A percentile compares a stretch with the other conserved stretches of the same genome.
Conservation (phyloP, 2,113 vertebrate genomes). For the Xenopus laevis region DNA sequence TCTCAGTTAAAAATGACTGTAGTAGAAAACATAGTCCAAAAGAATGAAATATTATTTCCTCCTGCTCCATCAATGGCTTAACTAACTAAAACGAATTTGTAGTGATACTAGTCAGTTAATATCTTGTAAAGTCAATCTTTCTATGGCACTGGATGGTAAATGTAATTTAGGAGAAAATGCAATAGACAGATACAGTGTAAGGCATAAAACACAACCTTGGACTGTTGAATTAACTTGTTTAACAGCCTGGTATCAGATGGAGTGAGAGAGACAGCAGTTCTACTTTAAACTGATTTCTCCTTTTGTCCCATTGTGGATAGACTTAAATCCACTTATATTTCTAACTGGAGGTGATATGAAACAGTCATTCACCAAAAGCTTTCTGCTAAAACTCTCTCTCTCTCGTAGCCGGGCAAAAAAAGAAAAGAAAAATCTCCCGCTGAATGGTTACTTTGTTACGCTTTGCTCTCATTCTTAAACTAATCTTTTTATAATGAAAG, state of each 20-base stretch:
- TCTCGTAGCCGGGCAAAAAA: slow-evolving; percentile 48
- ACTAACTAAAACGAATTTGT: too few species aligned
- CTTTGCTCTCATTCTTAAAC: slow-evolving; percentile 62
- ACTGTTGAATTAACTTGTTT: neutral
- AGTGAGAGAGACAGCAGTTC: neutral
- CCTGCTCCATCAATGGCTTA: too few species aligned
- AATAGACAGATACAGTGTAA: neutral
- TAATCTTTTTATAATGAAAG: slow-evolving; percentile 90
- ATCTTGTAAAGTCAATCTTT: neutral
- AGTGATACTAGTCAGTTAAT: too few species aligned
- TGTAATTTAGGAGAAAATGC: neutral
- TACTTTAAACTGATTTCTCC: slow-evolving; percentile 6
- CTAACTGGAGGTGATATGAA: slow-evolving; percentile 18
- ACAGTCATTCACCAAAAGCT: slow-evolving; percentile 43
- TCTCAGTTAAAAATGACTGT: too few species aligned
- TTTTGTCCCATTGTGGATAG: slow-evolving; percentile 14
- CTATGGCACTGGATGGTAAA: neutral
- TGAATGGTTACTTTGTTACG: slow-evolving; percentile 57
- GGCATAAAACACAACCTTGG: neutral
- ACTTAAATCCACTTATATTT: neutral
- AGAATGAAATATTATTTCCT: too few species aligned
- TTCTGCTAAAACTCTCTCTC: slow-evolving; percentile 45
- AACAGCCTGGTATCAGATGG: neutral
- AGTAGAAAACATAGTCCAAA: too few species aligned
- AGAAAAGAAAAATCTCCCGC: slow-evolving; percentile 13